Conservation (phyloP, 1,140 invertebrate species). For the Homalodisca vitripennis region DNA sequence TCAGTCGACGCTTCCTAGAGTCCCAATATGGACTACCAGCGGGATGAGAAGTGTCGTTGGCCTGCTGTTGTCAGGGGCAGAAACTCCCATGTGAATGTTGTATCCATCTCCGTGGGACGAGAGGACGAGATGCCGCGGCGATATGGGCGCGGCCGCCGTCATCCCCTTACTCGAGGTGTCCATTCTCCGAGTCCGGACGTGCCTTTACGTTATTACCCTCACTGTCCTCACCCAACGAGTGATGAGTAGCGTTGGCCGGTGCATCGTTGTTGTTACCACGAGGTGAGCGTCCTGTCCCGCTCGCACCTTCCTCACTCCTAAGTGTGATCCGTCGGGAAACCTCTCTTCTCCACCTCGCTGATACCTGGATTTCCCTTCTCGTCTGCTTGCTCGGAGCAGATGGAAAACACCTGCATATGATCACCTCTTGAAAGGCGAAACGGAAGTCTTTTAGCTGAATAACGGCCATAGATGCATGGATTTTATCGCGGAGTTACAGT, state of each 20-base stretch:
- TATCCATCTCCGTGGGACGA: too few relatives aligned
- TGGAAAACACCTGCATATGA: constrained; percentile 83
- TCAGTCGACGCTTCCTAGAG: too few relatives aligned
- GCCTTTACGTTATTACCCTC: constrained; percentile 52
- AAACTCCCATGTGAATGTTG: constrained; percentile 17
- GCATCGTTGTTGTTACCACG: constrained; percentile 39
- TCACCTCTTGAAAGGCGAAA: constrained; percentile 87
- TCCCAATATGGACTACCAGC: background rate
- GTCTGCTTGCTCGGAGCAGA: constrained; percentile 53
- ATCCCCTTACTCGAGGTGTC: constrained; percentile 51
- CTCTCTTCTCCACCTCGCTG: constrained; percentile 58
- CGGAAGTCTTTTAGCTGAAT: constrained; percentile 91
- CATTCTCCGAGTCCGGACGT: constrained; percentile 56
- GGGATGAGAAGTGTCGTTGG: background rate
- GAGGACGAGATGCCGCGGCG: background rate
- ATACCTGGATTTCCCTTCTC: constrained; percentile 32
- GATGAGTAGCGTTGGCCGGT: constrained; percentile 30
- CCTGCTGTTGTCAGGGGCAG: background rate
- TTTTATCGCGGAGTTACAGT: constrained; percentile 95
- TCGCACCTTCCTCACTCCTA: constrained; percentile 40
- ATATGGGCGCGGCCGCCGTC: background rate
- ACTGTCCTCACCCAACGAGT: constrained; percentile 54
- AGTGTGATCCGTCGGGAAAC: constrained; percentile 67
- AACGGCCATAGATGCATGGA: constrained; percentile 89
- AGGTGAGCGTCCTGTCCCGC: constrained; percentile 44